These are phyloP conservation scores for Schizaphis graminum DNA, from an alignment of 2,888 invertebrate genomes.

Conservation along the genomic window DNA sequence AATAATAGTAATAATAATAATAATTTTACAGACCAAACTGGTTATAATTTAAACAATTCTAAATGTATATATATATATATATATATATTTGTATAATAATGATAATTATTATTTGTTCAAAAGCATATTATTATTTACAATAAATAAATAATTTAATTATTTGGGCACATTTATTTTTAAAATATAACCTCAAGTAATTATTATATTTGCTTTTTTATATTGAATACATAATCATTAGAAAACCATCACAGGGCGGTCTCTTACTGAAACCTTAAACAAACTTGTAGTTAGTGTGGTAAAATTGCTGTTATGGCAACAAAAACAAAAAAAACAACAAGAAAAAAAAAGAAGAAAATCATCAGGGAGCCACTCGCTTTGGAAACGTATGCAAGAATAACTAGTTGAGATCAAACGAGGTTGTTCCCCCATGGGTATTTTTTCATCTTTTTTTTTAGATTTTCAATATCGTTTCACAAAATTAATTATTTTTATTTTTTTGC, in stretches of 20 bases:
- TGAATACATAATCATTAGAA: constrained; percentile 23
- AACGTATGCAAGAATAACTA: constrained; percentile 63
- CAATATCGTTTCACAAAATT: neutral
- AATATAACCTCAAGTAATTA: neutral
- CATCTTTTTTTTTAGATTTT: neutral
- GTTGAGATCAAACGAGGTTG: constrained; percentile 64
- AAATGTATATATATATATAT: neutral
- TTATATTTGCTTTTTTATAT: constrained; percentile 12
- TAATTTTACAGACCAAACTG: constrained; percentile 58
- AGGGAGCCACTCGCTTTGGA: constrained; percentile 64
- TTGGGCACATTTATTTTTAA: constrained; percentile 47
- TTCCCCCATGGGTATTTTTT: constrained; percentile 39
- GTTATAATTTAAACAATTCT: constrained; percentile 59
- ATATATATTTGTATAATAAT: constrained; percentile 52
- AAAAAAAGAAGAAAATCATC: constrained; percentile 32
- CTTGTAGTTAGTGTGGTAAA: neutral
- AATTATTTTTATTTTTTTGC: constrained; percentile 6
- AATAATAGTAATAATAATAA: constrained; percentile 48
- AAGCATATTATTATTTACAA: constrained; percentile 56
- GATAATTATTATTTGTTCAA: constrained; percentile 54
- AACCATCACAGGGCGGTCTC: neutral
- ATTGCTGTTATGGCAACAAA: constrained; percentile 55
- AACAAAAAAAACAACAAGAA: constrained; percentile 34
- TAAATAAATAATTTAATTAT: constrained; percentile 37
- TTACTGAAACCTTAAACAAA: neutral